Evolutionary conservation across 1,140 invertebrate species (phyloP).

Genomic region (Drosophila trapezifrons): DNA sequence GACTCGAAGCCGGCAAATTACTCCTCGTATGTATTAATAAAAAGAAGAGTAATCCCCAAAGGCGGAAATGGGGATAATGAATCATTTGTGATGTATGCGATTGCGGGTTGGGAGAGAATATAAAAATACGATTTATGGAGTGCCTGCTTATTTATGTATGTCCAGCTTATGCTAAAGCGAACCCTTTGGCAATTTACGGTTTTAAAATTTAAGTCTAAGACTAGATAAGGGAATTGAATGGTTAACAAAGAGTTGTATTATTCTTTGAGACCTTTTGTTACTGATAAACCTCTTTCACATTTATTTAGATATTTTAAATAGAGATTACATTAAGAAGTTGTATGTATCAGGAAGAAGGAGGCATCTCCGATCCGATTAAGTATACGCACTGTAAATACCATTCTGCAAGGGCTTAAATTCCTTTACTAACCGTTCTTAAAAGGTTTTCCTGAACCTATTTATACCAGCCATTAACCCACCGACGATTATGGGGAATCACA

Average conservation of each 20-base stretch:
- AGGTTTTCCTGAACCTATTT: background rate
- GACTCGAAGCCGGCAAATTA: constrained; percentile 16
- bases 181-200: constrained; percentile 4
- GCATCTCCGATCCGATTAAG: too few species aligned
- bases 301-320: background rate
- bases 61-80: constrained; percentile 59
- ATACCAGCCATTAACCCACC: constrained; percentile 2
- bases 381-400: too few species aligned
- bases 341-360: background rate
- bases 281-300: background rate
- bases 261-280: too few species aligned
- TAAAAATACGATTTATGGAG: constrained; percentile 19
- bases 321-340: background rate
- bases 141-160: constrained; percentile 22
- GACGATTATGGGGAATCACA: constrained; percentile 28
- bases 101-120: constrained; percentile 14
- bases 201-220: background rate
- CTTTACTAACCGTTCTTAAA: background rate
- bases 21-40: constrained; percentile 22
- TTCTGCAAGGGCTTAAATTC: background rate
- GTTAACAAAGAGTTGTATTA: too few species aligned
- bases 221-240: background rate
- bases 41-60: constrained; percentile 23
- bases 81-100: constrained; percentile 53
- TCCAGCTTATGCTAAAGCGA: constrained; percentile 5